phyloP scores from a whole-genome alignment of 92 coral and sea anemone genomes.

The Umimayanthus chanpuru region DNA sequence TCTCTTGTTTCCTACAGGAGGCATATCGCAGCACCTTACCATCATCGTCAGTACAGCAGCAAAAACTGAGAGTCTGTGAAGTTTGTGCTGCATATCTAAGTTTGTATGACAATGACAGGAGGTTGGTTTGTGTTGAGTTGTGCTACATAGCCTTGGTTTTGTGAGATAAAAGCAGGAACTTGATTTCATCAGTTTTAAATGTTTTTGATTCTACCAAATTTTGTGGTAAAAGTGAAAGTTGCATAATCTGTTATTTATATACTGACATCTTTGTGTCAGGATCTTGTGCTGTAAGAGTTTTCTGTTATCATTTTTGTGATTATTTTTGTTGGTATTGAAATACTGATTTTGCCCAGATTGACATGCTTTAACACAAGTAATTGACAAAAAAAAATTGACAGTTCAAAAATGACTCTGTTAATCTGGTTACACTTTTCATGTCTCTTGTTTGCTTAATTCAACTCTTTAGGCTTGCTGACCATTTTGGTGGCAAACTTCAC shows the following conservation, averaged over 20 bases:
- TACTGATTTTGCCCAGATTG: too few relatives aligned
- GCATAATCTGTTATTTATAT: too few relatives aligned
- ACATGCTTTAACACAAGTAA: too few relatives aligned
- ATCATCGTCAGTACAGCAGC: conserved; percentile 97
- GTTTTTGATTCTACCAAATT: too few relatives aligned
- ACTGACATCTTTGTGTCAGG: too few relatives aligned
- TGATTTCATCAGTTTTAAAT: too few relatives aligned
- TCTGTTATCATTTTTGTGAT: too few relatives aligned
- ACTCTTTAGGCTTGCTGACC: conserved; percentile 90
- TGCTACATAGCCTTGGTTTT: conserved; percentile 88
- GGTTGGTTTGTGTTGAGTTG: conserved; percentile 68
- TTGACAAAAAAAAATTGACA: too few relatives aligned
- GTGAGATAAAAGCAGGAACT: too few relatives aligned
- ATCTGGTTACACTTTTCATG: neutral
- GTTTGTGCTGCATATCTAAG: conserved; percentile 99
- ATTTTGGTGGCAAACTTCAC: conserved; percentile 99
- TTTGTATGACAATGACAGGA: conserved; percentile 96
- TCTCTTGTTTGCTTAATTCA: neutral
- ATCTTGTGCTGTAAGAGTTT: too few relatives aligned
- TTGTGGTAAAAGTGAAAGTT: too few relatives aligned
- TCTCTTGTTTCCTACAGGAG: conserved; percentile 59
- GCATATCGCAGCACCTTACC: conserved; percentile 84
- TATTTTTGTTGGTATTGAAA: too few relatives aligned
- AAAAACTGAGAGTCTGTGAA: conserved; percentile 96
- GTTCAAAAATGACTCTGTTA: neutral